Base-by-base conservation (phyloP, 2,797 vertebrate genomes). In the Aulostomus chinensis region DNA sequence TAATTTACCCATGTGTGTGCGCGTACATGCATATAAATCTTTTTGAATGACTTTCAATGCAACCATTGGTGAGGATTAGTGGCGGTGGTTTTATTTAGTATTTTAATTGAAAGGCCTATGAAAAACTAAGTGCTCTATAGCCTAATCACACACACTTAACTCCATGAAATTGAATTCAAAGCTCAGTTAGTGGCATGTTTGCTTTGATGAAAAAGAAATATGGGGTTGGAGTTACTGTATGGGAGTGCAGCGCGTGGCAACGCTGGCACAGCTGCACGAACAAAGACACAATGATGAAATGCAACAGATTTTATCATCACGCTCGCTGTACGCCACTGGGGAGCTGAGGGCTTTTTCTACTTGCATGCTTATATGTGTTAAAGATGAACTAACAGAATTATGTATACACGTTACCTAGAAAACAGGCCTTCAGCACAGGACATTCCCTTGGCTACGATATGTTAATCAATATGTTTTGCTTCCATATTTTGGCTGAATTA, bases 341-440 rank as follows among this genome's bases (percentile, higher is more conserved):
- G 48, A 40, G 43, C 63, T 53, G 28, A 42, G 34, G 25, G 24
- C 9, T 24, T 14, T 28, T 24, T 3, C 15, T 32, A 11, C 26
- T 28, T 16, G 17, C 32, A 26, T 40, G 36, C 36, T 26, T 20
- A 51, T 71, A 53, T 56, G 56, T 34, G 53, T 42, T 46, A 43
- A 47, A 67, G 45, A 75, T 29, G 32, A 69, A 71, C 50, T 69
- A 68, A 83, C 50, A 75, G 78, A 75, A 80, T 84, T 66, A 78
- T 83, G 48, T 48, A 82, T 62, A 68, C 20, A 36, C 42, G 63
- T 73, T 70, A 65, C 61, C 61, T 68, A 54, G 58, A 76, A 81
- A 80, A 80, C 64, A 71, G 50, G 32, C 53, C 26, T 34, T 40
- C 17, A 56, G 72, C 10, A 5, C 21, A 54, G 66, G 61, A 66